Evolutionary conservation across 2,888 invertebrate genomes (phyloP).

Genomic region (Hydriomena furcata): DNA sequence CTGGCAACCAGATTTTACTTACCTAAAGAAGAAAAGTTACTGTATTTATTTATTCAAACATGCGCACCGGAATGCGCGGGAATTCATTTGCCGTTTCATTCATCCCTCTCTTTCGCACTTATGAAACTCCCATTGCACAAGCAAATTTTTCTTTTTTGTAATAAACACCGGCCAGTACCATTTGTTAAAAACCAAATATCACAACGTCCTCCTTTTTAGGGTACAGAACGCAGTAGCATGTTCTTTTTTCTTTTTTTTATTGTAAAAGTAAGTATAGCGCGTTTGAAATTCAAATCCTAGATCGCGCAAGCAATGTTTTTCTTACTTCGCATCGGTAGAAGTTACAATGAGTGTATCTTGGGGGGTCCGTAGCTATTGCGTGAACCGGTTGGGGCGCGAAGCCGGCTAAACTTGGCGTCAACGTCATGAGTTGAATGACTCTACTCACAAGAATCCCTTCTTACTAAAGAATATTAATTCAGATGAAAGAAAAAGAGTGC

Average conservation of each 20-base stretch:
- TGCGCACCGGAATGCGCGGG: neutral
- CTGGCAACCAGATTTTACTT: too few relatives aligned
- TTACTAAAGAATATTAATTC: constrained; percentile 10
- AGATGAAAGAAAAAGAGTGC: constrained; percentile 16
- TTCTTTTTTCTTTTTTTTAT: too few relatives aligned
- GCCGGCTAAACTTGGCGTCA: constrained; percentile 14
- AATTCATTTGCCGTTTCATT: neutral
- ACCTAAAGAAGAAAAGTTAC: too few relatives aligned
- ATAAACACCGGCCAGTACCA: neutral
- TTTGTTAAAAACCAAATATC: neutral
- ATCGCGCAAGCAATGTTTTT: constrained; percentile 14
- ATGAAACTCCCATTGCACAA: neutral
- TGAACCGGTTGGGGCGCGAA: constrained; percentile 9
- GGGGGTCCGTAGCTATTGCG: constrained; percentile 20
- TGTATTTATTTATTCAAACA: neutral
- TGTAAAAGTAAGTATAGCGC: neutral
- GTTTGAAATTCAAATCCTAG: constrained; percentile 14
- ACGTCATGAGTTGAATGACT: constrained; percentile 9
- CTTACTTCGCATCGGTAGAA: neutral
- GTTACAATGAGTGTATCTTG: neutral
- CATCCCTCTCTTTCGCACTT: constrained; percentile 6
- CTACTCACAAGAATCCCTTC: constrained; percentile 14
- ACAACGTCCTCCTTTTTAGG: neutral
- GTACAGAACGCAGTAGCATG: too few relatives aligned
- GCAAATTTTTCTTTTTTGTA: neutral